Evolutionary conservation across 2,113 vertebrate species (phyloP).

Genomic region (Syngnathus floridae): DNA sequence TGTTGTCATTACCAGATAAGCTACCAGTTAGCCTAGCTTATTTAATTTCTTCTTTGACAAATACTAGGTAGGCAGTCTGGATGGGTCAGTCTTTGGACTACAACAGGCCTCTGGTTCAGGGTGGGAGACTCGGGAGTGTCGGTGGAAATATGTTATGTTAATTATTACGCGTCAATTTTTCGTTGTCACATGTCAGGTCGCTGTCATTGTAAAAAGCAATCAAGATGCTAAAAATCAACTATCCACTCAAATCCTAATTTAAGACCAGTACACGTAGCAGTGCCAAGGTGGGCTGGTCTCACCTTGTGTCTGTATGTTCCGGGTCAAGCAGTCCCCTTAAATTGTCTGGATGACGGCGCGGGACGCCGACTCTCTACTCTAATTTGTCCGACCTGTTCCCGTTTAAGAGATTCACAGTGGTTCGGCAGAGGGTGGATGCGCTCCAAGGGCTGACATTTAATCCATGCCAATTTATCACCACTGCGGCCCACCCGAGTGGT

Average conservation of each 20-base stretch:
- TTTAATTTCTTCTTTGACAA: background rate
- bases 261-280: background rate
- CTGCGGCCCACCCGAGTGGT: slow-evolving; percentile 32
- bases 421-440: slow-evolving; percentile 1
- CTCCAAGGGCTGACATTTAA: slow-evolving; percentile 61
- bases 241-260: background rate
- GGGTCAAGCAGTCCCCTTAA: background rate
- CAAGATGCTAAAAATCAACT: background rate
- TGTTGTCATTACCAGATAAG: too few relatives aligned
- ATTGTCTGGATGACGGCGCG: background rate
- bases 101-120: too few relatives aligned
- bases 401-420: background rate
- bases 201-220: background rate
- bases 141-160: too few relatives aligned
- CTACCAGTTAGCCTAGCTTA: background rate
- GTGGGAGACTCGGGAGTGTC: too few relatives aligned
- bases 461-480: slow-evolving; percentile 62
- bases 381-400: slow-evolving; percentile 6
- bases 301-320: slow-evolving; percentile 4
- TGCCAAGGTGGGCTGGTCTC: background rate
- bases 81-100: too few relatives aligned
- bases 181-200: too few relatives aligned
- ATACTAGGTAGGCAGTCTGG: too few relatives aligned
- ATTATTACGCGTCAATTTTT: too few relatives aligned
- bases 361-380: background rate